Conservation (phyloP, 1,140 invertebrate genomes). For the Eumaeus atala region DNA sequence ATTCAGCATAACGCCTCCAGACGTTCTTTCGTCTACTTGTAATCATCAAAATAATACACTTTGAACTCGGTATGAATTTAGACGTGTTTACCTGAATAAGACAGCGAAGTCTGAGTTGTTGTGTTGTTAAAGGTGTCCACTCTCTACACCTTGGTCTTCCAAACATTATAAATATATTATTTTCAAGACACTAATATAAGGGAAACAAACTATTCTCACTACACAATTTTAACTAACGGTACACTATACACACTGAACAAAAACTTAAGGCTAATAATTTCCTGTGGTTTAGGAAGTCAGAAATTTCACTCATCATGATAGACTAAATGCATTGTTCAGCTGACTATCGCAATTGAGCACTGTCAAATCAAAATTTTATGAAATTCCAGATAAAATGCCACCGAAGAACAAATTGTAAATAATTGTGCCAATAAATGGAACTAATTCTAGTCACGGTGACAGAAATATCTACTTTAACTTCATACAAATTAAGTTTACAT, state of each 20-base stretch:
- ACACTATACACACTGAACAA: not conserved
- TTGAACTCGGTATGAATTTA: no score
- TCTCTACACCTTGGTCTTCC: conserved; percentile 77
- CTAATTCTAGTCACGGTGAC: no score
- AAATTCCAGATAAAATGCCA: no score
- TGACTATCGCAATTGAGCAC: not conserved
- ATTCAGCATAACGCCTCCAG: not conserved
- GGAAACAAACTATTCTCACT: conserved; percentile 21
- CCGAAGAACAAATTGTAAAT: no score
- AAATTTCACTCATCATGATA: not conserved
- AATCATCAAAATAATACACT: no score
- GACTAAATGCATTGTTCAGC: conserved; percentile 10
- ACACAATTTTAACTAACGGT: conserved; percentile 6
- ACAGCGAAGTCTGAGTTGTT: conserved; percentile 82
- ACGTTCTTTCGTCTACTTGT: not conserved
- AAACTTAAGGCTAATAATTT: not conserved
- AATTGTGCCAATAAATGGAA: no score
- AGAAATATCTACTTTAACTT: no score
- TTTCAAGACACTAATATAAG: conserved; percentile 24
- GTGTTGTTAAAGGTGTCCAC: conserved; percentile 78
- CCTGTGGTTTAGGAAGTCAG: not conserved
- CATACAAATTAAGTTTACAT: no score
- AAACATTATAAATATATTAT: conserved; percentile 65
- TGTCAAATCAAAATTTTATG: no score
- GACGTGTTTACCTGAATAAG: conserved; percentile 78